These are phyloP conservation scores for Tribolium castaneum DNA, from an alignment of 1,140 invertebrate species.

Conservation along the genomic window DNA sequence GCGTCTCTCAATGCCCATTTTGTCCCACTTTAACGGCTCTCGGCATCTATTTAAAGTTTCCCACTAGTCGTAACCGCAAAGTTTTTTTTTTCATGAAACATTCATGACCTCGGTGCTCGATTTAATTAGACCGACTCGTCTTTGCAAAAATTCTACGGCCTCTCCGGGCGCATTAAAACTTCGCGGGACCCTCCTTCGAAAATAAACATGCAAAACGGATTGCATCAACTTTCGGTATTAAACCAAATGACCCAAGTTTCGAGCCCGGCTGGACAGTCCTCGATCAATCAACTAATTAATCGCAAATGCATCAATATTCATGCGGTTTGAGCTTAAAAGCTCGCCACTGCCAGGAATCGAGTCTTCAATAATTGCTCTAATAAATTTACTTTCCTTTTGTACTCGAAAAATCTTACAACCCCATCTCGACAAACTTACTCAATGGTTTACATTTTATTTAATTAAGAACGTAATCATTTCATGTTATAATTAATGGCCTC, in stretches of 20 bases:
- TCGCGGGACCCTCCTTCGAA: neutral
- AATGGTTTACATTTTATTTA: conserved; percentile 28
- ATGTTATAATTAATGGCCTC: conserved; percentile 26
- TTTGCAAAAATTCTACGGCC: neutral
- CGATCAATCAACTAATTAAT: conserved; percentile 3
- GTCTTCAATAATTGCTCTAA: conserved; percentile 11
- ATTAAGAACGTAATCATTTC: conserved; percentile 33
- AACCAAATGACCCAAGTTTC: neutral
- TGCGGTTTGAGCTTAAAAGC: conserved; percentile 7
- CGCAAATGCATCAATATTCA: neutral
- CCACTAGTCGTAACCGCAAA: neutral
- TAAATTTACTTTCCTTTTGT: neutral
- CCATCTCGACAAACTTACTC: conserved; percentile 18
- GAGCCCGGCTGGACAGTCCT: neutral
- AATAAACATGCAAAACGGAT: conserved; percentile 29
- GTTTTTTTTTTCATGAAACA: conserved; percentile 9
- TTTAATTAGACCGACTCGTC: neutral
- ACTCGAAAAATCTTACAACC: conserved; percentile 4
- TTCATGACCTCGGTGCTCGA: neutral
- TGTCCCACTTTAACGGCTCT: conserved; percentile 2
- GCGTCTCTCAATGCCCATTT: conserved; percentile 16
- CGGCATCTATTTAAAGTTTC: neutral
- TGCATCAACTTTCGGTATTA: conserved; percentile 17
- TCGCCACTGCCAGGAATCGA: neutral
- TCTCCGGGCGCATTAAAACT: conserved; percentile 16